These are phyloP conservation scores for Thyatira batis DNA, from an alignment of 2,888 invertebrate genomes.

Conservation along the genomic window DNA sequence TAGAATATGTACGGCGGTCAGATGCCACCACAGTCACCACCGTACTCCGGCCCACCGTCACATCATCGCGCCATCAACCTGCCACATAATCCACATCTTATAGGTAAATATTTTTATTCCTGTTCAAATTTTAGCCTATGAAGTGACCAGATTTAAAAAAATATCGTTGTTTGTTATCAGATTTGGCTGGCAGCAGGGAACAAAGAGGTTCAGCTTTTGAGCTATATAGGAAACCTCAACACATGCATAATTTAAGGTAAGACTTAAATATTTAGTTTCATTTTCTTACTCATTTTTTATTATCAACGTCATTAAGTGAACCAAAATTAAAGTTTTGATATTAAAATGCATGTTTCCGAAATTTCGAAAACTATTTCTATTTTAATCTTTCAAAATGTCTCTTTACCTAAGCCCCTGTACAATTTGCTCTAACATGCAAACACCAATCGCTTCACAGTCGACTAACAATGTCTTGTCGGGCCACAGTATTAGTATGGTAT, in stretches of 20 bases:
- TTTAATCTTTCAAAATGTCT: conserved; percentile 21
- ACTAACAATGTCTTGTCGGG: conserved; percentile 81
- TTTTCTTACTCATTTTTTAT: conserved; percentile 8
- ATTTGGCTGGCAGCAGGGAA: conserved; percentile 92
- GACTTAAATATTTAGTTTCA: conserved; percentile 20
- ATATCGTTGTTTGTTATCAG: conserved; percentile 39
- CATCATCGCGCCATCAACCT: conserved; percentile 75
- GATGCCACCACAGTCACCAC: conserved; percentile 70
- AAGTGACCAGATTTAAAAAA: neutral
- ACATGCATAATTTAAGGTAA: conserved; percentile 92
- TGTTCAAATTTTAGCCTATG: neutral
- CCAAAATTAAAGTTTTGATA: neutral
- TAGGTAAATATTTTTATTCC: conserved; percentile 50
- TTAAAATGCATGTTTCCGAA: conserved; percentile 56
- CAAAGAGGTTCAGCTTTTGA: conserved; percentile 97
- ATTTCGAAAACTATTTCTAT: conserved; percentile 16
- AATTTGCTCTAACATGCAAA: conserved; percentile 84
- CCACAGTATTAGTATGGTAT: conserved; percentile 77
- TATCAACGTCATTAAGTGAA: neutral
- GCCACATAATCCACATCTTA: conserved; percentile 77
- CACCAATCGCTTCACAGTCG: conserved; percentile 82
- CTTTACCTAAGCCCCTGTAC: conserved; percentile 60
- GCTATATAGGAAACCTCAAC: conserved; percentile 94
- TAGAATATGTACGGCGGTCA: conserved; percentile 73
- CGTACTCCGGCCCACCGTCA: conserved; percentile 74